phyloP scores from a whole-genome alignment of 2,797 vertebrate species.

The Pyrocephalus nanus region DNA sequence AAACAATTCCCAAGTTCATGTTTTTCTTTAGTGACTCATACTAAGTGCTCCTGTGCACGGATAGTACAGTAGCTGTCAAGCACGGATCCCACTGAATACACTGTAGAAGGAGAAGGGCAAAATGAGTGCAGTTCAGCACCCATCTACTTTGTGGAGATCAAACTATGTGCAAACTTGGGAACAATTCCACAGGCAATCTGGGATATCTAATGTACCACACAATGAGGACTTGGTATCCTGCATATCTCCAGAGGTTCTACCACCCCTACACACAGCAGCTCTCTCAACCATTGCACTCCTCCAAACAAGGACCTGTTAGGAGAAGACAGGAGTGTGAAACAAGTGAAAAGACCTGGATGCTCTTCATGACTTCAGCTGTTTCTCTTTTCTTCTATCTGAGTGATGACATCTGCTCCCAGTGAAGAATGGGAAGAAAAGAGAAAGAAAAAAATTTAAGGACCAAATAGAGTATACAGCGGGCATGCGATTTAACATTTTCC shows the following conservation, averaged over 20 bases:
- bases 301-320: background rate
- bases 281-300: background rate
- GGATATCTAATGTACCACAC: background rate
- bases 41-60: background rate
- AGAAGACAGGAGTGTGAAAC: background rate
- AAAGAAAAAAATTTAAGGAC: background rate
- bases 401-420: background rate
- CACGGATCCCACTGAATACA: background rate
- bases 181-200: background rate
- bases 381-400: background rate
- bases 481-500: background rate
- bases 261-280: background rate
- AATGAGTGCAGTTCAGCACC: background rate
- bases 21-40: background rate
- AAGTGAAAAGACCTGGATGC: background rate
- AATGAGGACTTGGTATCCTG: background rate
- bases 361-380: background rate
- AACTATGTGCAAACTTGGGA: background rate
- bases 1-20: background rate
- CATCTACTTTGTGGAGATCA: background rate
- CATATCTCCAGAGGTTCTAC: background rate
- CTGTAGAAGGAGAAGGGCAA: background rate
- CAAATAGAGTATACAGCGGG: background rate
- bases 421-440: background rate
- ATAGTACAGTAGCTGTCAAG: background rate